These are phyloP conservation scores for Diachasma alloeum DNA, from an alignment of 1,140 invertebrate genomes.

Conservation along the genomic window DNA sequence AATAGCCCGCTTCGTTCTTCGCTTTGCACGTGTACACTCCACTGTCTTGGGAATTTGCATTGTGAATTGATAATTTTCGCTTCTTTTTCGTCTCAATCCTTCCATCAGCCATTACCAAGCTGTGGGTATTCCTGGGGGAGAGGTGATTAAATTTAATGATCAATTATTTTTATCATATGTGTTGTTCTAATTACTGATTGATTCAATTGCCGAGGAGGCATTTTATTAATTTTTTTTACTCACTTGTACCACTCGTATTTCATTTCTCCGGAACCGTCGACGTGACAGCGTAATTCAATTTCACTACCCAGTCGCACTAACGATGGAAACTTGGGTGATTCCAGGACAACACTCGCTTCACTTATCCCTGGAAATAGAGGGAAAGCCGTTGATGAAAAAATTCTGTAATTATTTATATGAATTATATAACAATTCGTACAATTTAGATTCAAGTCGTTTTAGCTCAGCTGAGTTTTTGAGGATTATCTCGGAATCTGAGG, in stretches of 20 bases:
- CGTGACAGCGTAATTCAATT: constrained; percentile 76
- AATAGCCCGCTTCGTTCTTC: constrained; percentile 71
- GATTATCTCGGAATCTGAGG: too few relatives aligned
- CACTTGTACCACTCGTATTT: constrained; percentile 79
- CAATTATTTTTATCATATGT: background rate
- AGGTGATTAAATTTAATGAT: constrained; percentile 23
- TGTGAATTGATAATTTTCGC: constrained; percentile 69
- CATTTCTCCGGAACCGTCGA: constrained; percentile 77
- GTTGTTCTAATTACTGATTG: background rate
- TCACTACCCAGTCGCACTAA: constrained; percentile 69
- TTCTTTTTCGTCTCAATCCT: constrained; percentile 72
- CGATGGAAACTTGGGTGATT: constrained; percentile 68
- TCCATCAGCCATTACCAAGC: constrained; percentile 68
- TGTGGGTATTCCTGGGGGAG: constrained; percentile 70
- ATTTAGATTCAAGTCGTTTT: too few relatives aligned
- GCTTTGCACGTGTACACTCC: constrained; percentile 77
- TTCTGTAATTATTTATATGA: too few relatives aligned
- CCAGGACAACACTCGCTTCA: constrained; percentile 72
- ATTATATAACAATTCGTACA: too few relatives aligned
- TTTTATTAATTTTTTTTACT: constrained; percentile 32
- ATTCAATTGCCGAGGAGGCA: background rate
- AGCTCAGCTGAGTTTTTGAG: too few relatives aligned
- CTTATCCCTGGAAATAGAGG: constrained; percentile 71
- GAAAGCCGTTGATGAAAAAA: too few relatives aligned
- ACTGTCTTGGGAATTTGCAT: constrained; percentile 71